Conservation (phyloP, 2,113 vertebrate genomes). For the Centropus unirufus region DNA sequence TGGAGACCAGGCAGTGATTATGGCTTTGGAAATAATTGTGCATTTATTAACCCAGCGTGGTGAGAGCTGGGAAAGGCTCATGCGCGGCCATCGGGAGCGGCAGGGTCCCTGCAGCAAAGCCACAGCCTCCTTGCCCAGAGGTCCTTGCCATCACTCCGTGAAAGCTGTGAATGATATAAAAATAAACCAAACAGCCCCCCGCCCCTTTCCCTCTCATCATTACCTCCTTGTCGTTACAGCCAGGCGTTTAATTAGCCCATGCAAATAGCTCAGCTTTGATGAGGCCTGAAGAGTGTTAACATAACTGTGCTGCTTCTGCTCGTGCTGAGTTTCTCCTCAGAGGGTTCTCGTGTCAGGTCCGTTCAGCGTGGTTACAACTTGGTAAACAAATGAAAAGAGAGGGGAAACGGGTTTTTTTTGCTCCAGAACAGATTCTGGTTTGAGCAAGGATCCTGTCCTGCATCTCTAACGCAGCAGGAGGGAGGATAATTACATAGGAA, state of each 20-base stretch:
- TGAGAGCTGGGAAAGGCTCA: background rate
- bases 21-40: background rate
- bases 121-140: background rate
- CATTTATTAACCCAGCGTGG: background rate
- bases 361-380: background rate
- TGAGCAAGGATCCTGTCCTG: background rate
- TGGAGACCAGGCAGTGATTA: background rate
- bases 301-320: background rate
- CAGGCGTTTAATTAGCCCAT: background rate
- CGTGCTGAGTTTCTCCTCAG: background rate
- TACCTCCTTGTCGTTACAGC: background rate
- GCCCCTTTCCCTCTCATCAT: background rate
- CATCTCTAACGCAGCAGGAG: background rate
- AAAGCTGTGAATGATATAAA: background rate
- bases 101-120: background rate
- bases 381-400: background rate
- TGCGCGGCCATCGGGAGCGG: fast-evolving
- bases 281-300: background rate
- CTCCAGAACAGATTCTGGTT: background rate
- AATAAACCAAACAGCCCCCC: background rate
- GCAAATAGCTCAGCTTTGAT: background rate
- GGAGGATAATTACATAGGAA: background rate
- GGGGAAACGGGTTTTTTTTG: background rate
- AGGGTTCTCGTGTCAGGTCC: background rate
- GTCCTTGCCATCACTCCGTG: background rate